These are phyloP conservation scores for Eupithecia insigniata DNA, from an alignment of 2,888 invertebrate genomes.

Conservation along the genomic window DNA sequence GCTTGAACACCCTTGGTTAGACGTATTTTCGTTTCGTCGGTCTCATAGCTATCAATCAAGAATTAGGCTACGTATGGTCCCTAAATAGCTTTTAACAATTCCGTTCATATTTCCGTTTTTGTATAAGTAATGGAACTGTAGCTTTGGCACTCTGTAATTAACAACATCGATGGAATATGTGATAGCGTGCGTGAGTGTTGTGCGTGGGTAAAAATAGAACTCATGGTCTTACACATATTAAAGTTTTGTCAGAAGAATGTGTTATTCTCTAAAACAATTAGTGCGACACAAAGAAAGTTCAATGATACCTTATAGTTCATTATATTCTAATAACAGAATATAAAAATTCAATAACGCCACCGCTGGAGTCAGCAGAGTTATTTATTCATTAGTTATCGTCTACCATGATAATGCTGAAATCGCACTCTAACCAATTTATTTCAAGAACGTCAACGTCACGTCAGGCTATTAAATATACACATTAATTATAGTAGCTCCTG, in stretches of 20 bases:
- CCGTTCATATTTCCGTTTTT: background rate
- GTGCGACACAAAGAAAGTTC: slow-evolving; percentile 5
- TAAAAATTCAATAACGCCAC: slow-evolving; percentile 12
- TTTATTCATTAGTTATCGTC: slow-evolving; percentile 21
- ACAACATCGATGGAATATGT: slow-evolving; percentile 12
- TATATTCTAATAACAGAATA: background rate
- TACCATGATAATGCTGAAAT: slow-evolving; percentile 17
- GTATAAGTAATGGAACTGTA: background rate
- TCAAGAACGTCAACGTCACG: slow-evolving; percentile 10
- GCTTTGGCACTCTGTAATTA: slow-evolving; percentile 12
- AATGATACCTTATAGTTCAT: slow-evolving; percentile 4
- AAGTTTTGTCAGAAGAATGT: slow-evolving; percentile 1
- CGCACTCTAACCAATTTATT: slow-evolving; percentile 26
- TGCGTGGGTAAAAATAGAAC: slow-evolving; percentile 35
- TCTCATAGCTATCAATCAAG: background rate
- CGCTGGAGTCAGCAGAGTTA: slow-evolving; percentile 2
- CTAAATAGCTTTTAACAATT: background rate
- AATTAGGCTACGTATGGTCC: background rate
- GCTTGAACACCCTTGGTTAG: background rate
- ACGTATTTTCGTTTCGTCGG: background rate
- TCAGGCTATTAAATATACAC: slow-evolving; percentile 21
- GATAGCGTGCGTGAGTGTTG: slow-evolving; percentile 20
- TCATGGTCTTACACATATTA: slow-evolving; percentile 18
- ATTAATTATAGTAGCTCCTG: background rate
- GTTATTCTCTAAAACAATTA: background rate